phyloP scores from a whole-genome alignment of 2,888 invertebrate genomes.

The Chrysolina americana region DNA sequence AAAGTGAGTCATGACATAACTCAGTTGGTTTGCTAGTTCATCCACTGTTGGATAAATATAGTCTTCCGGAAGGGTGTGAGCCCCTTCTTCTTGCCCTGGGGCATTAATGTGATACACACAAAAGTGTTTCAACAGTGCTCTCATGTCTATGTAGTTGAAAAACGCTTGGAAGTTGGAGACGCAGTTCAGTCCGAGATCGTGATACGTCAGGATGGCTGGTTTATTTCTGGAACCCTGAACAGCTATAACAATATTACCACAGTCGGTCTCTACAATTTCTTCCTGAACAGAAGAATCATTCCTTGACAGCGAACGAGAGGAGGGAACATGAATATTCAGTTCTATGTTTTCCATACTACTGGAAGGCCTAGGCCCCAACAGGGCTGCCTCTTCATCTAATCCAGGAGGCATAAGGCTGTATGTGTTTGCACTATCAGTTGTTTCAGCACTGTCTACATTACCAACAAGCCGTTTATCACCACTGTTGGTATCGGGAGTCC shows the following conservation, averaged over 20 bases:
- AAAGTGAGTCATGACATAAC: conserved; percentile 91
- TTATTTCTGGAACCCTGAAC: conserved; percentile 93
- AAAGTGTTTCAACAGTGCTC: conserved; percentile 91
- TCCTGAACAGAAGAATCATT: conserved; percentile 79
- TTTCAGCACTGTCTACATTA: conserved; percentile 14
- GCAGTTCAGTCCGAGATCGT: conserved; percentile 98
- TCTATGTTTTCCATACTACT: conserved; percentile 95
- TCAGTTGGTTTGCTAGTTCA: conserved; percentile 91
- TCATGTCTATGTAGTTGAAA: conserved; percentile 94
- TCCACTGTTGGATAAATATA: conserved; percentile 97
- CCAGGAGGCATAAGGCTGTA: conserved; percentile 78
- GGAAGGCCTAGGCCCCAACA: conserved; percentile 89
- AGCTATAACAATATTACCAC: conserved; percentile 91
- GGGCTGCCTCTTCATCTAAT: conserved; percentile 88
- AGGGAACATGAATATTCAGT: conserved; percentile 89
- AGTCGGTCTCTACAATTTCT: conserved; percentile 91
- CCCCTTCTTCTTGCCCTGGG: conserved; percentile 98
- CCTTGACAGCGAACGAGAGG: conserved; percentile 77
- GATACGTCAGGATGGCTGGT: conserved; percentile 97
- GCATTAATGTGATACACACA: conserved; percentile 99
- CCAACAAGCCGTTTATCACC: conserved; percentile 50
- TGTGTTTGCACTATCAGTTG: conserved; percentile 64
- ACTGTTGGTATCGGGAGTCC: conserved; percentile 37
- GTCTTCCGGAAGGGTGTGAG: conserved; percentile 91
- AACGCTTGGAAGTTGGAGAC: conserved; percentile 93